Evolutionary conservation across 2,113 vertebrate species (phyloP), one percentile per base, ranked within the genome.

Genomic region (Heloderma charlesbogerti): DNA sequence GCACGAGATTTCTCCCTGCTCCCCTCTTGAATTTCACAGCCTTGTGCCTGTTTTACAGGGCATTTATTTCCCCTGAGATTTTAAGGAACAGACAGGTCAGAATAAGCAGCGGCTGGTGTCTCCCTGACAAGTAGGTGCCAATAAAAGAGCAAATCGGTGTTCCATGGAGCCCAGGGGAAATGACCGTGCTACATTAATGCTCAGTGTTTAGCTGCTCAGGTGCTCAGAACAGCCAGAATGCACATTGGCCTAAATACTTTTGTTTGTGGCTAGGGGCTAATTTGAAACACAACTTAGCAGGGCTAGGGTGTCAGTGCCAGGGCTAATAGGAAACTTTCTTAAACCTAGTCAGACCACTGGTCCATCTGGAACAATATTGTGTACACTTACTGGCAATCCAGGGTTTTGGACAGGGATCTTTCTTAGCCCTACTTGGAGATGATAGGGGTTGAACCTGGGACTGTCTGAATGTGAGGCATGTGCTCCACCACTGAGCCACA

Each of bases 111-210:
- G 92, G 18, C 91, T 90, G 93, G n/a, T 25, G 84, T 88, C 86
- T 89, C 86, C 57, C 91, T 96, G 95, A 94, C 94, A 95, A 78
- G 93, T 88, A 94, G 93, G 90, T 95, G 94, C 95, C 95, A 94
- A 94, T 95, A 94, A 43, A 95, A 93, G 94, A 57, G 78, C 31
- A 45, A 94, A 96, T 88, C 80, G 83, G 91, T 93, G 92, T 66
- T 93, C 92, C 90, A 87, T 54, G 25, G 45, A 90, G 92, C 34
- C 95, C 92, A 92, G 87, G 78, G 63, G 51, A 86, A 83, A 31
- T 92, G 84, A 94, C 92, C 93, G 88, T 93, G 88, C 66, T 91
- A 89, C 92, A 2, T 22, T 18, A 91, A 92, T 93, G 94, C 85
- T 82, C 51, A 94, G 79, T 25, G 90, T 0, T 0, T 45, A 89